phyloP scores from a whole-genome alignment of 2,113 vertebrate species.

The Anser cygnoides region DNA sequence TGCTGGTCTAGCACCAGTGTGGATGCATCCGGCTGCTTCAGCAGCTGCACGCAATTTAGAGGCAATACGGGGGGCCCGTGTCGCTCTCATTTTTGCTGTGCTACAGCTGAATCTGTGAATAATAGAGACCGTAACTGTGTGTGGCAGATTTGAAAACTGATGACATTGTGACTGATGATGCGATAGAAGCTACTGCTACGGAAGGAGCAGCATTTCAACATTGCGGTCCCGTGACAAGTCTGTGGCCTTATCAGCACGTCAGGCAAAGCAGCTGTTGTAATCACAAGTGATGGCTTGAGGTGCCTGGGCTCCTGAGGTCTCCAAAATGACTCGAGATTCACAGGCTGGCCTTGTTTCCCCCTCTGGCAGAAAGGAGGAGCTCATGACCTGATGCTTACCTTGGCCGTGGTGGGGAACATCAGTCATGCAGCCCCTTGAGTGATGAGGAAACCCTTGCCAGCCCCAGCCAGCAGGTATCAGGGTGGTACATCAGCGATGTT shows the following conservation, averaged over 20 bases:
- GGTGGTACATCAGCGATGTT: accelerated
- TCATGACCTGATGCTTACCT: neutral
- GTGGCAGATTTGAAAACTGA: constrained; percentile 22
- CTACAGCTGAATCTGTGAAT: neutral
- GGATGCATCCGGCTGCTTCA: neutral
- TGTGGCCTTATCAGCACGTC: neutral
- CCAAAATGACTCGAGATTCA: neutral
- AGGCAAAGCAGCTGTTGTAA: neutral
- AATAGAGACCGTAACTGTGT: neutral
- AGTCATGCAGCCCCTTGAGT: neutral
- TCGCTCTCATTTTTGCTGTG: accelerated
- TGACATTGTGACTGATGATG: neutral
- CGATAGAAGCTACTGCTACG: neutral
- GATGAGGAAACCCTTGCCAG: neutral
- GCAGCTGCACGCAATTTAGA: neutral
- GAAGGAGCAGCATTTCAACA: neutral
- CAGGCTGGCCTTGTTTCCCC: neutral
- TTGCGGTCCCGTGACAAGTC: neutral
- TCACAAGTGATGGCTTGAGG: neutral
- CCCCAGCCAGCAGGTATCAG: neutral
- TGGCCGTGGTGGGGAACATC: neutral
- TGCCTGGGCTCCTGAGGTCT: neutral
- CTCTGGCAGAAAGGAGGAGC: neutral
- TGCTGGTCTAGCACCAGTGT: accelerated
- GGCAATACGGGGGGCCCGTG: neutral